Percentiles rank a stretch among this genome's conserved stretches.
Conservation (phyloP, 92 coral and sea anemone species). For the Paramuricea clavata region DNA sequence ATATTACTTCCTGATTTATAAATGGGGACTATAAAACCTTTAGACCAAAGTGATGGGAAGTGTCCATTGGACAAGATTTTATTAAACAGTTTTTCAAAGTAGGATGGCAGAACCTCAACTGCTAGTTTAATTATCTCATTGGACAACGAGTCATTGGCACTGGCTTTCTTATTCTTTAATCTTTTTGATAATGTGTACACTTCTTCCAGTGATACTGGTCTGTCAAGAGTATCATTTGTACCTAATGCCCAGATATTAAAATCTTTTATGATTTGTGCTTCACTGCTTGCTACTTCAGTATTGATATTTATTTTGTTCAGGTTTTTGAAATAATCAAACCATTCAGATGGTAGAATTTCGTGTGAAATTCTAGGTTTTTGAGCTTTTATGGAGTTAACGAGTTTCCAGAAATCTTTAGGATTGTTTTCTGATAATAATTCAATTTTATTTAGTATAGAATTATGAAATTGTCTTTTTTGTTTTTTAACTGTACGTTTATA, state of each 20-base stretch:
- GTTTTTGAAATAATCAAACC: slow-evolving; percentile 41
- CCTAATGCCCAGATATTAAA: slow-evolving; percentile 23
- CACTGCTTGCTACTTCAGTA: background rate
- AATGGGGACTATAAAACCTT: slow-evolving; percentile 8
- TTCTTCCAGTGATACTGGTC: slow-evolving; percentile 41
- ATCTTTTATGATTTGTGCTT: slow-evolving; percentile 30
- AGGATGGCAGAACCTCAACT: slow-evolving; percentile 21
- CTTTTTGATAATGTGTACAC: slow-evolving; percentile 24
- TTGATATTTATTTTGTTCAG: slow-evolving; percentile 26
- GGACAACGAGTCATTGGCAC: slow-evolving; percentile 41
- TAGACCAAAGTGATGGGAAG: slow-evolving; percentile 44
- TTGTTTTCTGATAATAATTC: background rate
- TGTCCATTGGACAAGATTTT: slow-evolving; percentile 11
- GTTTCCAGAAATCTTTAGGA: slow-evolving; percentile 7
- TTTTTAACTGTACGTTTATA: slow-evolving; percentile 8
- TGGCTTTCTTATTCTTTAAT: slow-evolving; percentile 33
- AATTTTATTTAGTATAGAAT: background rate
- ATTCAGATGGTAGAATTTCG: slow-evolving; percentile 4
- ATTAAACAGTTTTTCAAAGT: slow-evolving; percentile 35
- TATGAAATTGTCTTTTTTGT: slow-evolving; percentile 14
- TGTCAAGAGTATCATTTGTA: slow-evolving; percentile 17
- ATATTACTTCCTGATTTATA: slow-evolving; percentile 16
- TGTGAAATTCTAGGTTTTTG: background rate
- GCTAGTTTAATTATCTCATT: slow-evolving; percentile 53
- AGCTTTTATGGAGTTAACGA: slow-evolving; percentile 30